Percentiles rank a stretch among this genome's conserved stretches.
phyloP scores from a whole-genome alignment of 1,140 invertebrate genomes.

The Drosophila mayri region DNA sequence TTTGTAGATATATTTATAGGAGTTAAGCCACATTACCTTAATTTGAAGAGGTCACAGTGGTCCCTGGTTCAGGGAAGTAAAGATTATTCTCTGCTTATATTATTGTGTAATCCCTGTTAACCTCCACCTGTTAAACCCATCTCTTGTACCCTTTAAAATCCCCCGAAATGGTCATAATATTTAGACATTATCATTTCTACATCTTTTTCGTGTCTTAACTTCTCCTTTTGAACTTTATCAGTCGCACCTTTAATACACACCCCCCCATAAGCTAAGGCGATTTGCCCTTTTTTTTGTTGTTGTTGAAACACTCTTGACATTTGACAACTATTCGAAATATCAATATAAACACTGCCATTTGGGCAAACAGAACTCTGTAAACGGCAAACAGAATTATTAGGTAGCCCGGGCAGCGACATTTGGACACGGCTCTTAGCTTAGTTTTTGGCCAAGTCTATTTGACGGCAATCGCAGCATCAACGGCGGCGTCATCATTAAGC shows the following conservation, averaged over 20 bases:
- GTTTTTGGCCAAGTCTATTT: conserved; percentile 70
- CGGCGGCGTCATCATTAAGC: conserved; percentile 47
- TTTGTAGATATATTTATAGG: background rate
- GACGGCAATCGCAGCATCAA: conserved; percentile 49
- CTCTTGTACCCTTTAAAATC: background rate
- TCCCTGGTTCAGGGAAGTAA: background rate
- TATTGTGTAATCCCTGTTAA: background rate
- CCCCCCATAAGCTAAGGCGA: background rate
- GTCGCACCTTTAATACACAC: conserved; percentile 15
- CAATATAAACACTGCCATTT: conserved; percentile 61
- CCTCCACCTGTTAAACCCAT: background rate
- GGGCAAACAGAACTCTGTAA: conserved; percentile 33
- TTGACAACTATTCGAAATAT: conserved; percentile 55
- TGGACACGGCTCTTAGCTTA: conserved; percentile 53
- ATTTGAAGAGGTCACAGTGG: background rate
- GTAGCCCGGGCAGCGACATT: conserved; percentile 58
- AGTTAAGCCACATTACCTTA: background rate
- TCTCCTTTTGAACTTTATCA: conserved; percentile 28
- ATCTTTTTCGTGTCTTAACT: background rate
- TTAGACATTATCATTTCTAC: conserved; percentile 1
- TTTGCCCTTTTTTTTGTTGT: conserved; percentile 57
- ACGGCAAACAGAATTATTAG: conserved; percentile 55
- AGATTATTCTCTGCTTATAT: background rate
- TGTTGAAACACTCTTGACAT: conserved; percentile 48
- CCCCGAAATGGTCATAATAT: conserved; percentile 8